Percentiles rank a stretch among this genome's conserved stretches.
Evolutionary conservation across 2,888 invertebrate species (phyloP).

Genomic region (Metellina segmentata): DNA sequence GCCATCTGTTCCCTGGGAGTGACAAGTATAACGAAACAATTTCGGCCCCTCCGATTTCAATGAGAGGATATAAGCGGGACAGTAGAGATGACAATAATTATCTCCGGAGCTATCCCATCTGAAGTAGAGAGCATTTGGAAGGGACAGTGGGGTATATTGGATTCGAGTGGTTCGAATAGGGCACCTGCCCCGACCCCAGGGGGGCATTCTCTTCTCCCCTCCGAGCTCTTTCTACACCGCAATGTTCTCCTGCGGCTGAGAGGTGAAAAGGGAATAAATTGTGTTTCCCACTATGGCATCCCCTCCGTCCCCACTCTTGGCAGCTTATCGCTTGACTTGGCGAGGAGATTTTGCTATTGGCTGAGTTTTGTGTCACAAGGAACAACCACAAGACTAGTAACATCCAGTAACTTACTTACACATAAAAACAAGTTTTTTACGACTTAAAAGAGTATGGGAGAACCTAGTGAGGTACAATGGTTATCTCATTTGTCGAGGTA

Average conservation of each 20-base stretch:
- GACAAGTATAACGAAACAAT: background rate
- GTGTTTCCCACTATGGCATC: background rate
- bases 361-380: too few species aligned
- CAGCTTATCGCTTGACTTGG: background rate
- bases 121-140: slow-evolving; percentile 34
- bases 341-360: too few species aligned
- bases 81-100: background rate
- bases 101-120: background rate
- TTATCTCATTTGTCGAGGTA: too few species aligned
- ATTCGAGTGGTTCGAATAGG: slow-evolving; percentile 35
- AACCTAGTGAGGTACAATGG: too few species aligned
- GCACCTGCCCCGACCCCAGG: slow-evolving; percentile 16
- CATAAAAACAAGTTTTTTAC: too few species aligned
- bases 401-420: too few species aligned
- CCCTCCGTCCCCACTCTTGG: background rate
- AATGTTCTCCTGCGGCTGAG: background rate
- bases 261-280: slow-evolving; percentile 17
- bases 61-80: background rate
- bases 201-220: slow-evolving; percentile 14
- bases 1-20: background rate
- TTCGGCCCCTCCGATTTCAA: background rate
- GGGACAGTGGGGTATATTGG: slow-evolving; percentile 33
- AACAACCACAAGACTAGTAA: too few species aligned
- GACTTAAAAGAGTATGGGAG: too few species aligned
- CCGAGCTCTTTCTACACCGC: slow-evolving; percentile 11